phyloP scores from a whole-genome alignment of 2,797 vertebrate genomes.

The Bradypus variegatus region DNA sequence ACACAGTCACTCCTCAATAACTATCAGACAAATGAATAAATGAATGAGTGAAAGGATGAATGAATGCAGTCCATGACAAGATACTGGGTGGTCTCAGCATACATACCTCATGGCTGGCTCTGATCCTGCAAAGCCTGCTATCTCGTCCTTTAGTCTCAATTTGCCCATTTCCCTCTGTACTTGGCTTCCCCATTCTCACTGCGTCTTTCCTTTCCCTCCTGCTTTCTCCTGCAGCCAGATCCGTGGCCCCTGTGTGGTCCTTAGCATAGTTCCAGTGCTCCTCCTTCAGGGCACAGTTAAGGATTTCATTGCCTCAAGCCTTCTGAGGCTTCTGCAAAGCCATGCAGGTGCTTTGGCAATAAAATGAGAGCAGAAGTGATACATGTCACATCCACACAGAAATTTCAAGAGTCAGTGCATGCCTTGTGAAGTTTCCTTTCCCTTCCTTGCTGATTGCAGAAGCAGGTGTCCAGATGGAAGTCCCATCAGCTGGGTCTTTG shows the following conservation, averaged over 20 bases:
- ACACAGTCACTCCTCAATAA: background rate
- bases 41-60: background rate
- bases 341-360: fast-evolving
- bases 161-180: background rate
- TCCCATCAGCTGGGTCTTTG: background rate
- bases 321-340: background rate
- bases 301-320: fast-evolving
- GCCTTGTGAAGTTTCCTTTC: background rate
- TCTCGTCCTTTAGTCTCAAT: no score
- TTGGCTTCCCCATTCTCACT: background rate
- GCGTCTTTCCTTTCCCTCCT: background rate
- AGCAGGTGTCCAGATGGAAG: background rate
- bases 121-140: background rate
- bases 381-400: fast-evolving
- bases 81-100: no score
- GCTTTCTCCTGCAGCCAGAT: background rate
- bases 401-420: background rate
- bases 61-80: background rate
- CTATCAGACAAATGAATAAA: background rate
- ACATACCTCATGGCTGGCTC: background rate
- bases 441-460: background rate
- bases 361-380: background rate
- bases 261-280: background rate
- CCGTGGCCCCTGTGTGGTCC: no score
- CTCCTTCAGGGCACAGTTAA: background rate